Evolutionary conservation across 1,140 invertebrate species (phyloP).

Genomic region (Coelopa frigida): DNA sequence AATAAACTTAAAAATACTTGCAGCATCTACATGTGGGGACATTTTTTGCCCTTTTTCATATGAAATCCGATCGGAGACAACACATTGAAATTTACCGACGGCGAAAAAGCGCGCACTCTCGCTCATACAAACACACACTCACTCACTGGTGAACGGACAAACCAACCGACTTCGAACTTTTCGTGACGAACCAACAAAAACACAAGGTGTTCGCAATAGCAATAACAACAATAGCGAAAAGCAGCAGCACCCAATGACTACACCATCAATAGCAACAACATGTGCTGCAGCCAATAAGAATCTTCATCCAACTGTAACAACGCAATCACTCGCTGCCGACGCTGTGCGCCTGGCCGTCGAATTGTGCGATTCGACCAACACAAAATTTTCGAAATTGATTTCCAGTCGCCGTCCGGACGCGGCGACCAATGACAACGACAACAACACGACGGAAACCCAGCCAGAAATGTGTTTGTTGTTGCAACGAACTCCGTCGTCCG

Average conservation of each 20-base stretch:
- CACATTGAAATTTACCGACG: neutral
- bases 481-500: too few relatives aligned
- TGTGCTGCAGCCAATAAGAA: slow-evolving; percentile 40
- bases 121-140: neutral
- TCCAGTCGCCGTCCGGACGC: slow-evolving; percentile 22
- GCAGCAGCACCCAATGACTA: slow-evolving; percentile 6
- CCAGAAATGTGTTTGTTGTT: too few relatives aligned
- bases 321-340: slow-evolving; percentile 20
- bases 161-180: neutral
- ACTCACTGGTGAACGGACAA: neutral
- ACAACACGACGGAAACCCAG: too few relatives aligned
- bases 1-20: too few relatives aligned
- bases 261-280: slow-evolving; percentile 12
- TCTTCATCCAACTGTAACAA: slow-evolving; percentile 43
- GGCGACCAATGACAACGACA: slow-evolving; percentile 43
- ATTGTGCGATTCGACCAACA: slow-evolving; percentile 44
- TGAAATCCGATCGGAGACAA: neutral
- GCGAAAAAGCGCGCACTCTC: neutral
- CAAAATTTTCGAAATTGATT: slow-evolving; percentile 43
- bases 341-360: slow-evolving; percentile 34
- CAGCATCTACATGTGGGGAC: too few relatives aligned
- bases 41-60: too few relatives aligned
- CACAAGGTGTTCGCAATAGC: neutral
- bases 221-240: slow-evolving; percentile 5
- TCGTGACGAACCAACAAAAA: neutral